Conservation (phyloP, 2,888 invertebrate species). For the Trachelus tabidus region DNA sequence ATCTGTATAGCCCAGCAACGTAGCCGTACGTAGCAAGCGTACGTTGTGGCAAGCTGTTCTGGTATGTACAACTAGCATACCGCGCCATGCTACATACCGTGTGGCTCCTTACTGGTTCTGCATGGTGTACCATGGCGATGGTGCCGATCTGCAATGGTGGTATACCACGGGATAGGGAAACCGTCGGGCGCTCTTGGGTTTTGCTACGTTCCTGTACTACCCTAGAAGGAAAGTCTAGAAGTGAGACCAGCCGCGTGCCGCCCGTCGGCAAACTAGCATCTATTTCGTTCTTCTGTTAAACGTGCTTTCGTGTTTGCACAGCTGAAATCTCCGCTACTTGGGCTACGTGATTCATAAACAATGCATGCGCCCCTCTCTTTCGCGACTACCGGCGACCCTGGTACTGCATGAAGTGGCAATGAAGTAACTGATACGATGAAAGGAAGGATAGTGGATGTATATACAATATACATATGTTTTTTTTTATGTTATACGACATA, state of each 20-base stretch:
- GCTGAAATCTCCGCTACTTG: conserved; percentile 55
- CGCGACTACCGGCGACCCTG: conserved; percentile 19
- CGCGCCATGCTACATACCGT: neutral
- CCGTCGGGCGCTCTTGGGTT: conserved; percentile 6
- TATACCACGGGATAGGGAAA: conserved; percentile 24
- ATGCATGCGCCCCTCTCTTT: conserved; percentile 35
- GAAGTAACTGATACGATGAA: conserved; percentile 11
- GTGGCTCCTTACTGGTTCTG: conserved; percentile 2
- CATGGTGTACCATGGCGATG: conserved; percentile 31
- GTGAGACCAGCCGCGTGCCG: conserved; percentile 39
- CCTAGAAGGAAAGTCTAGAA: conserved; percentile 31
- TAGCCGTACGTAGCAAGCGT: conserved; percentile 9
- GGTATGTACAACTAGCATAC: neutral
- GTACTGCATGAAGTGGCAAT: conserved; percentile 27
- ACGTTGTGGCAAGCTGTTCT: neutral
- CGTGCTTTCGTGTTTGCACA: conserved; percentile 41
- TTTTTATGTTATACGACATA: neutral
- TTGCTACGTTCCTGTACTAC: conserved; percentile 16
- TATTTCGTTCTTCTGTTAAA: conserved; percentile 51
- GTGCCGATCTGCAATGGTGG: conserved; percentile 26
- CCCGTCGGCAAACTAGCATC: conserved; percentile 39
- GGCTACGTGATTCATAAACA: conserved; percentile 57
- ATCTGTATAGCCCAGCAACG: conserved; percentile 13
- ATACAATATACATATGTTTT: neutral
- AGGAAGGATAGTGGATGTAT: conserved; percentile 7